phyloP scores from a whole-genome alignment of 2,797 vertebrate genomes.

The Pogonophryne albipinna region DNA sequence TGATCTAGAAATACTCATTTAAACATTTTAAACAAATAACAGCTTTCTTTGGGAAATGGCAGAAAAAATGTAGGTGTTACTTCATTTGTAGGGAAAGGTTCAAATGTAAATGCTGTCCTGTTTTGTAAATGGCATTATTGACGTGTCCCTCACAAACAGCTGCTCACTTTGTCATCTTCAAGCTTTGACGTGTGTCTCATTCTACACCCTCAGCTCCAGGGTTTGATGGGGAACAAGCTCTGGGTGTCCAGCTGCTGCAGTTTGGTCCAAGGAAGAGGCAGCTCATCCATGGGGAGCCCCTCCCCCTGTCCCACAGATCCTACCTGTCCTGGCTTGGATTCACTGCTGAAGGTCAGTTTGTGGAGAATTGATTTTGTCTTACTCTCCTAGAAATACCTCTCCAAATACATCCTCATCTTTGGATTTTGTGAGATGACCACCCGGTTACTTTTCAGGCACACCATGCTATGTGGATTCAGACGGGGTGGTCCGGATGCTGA shows the following conservation, averaged over 20 bases:
- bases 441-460: conserved; percentile 85
- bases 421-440: neutral
- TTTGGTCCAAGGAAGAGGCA: conserved; percentile 86
- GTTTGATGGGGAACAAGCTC: conserved; percentile 94
- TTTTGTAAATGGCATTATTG: no score
- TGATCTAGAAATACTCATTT: no score
- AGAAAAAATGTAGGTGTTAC: no score
- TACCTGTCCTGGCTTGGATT: conserved; percentile 94
- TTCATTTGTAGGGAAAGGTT: no score
- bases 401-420: neutral
- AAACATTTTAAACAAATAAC: no score
- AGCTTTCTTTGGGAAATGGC: no score
- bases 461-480: conserved; percentile 92
- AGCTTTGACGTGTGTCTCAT: neutral
- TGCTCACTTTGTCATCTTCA: neutral
- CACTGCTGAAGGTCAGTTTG: conserved; percentile 91
- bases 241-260: conserved; percentile 92
- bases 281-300: conserved; percentile 87
- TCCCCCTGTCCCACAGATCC: conserved; percentile 89
- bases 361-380: accelerated
- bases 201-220: conserved; percentile 81
- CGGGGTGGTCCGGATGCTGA: conserved; percentile 91
- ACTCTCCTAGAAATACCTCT: neutral
- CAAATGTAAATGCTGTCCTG: no score
- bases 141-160: no score